Conservation (phyloP, 2,888 invertebrate species). For the Trichogramma evanescens region DNA sequence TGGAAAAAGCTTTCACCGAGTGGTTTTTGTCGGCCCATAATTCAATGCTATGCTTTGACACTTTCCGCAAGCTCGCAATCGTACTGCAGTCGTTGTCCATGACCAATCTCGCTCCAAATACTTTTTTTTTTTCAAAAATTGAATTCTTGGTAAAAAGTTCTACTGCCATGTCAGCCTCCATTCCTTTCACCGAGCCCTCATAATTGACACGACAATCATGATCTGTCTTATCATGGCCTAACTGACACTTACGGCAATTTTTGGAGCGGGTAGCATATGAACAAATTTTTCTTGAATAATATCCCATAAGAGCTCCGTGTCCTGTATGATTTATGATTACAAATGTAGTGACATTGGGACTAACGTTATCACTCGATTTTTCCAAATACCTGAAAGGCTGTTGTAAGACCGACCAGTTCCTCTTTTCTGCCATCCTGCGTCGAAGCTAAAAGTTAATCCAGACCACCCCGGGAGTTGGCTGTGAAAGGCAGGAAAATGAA, state of each 20-base stretch:
- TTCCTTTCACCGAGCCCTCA: conserved; percentile 23
- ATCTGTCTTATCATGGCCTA: conserved; percentile 8
- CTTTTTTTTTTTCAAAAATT: conserved; percentile 17
- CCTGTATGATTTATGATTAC: not conserved
- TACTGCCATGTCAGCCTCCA: conserved; percentile 25
- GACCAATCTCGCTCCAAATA: conserved; percentile 17
- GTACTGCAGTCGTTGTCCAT: conserved; percentile 23
- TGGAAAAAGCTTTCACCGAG: not conserved
- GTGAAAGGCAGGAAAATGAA: too few relatives aligned
- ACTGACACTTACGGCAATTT: conserved; percentile 8
- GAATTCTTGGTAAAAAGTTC: conserved; percentile 18
- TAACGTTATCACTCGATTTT: not conserved
- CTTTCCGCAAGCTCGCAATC: conserved; percentile 18
- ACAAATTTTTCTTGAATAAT: conserved; percentile 10
- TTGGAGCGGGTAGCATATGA: conserved; percentile 14
- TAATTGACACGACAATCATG: conserved; percentile 25
- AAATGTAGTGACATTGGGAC: not conserved
- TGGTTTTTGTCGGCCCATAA: not conserved
- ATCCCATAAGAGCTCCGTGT: conserved; percentile 5
- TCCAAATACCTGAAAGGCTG: conserved; percentile 13
- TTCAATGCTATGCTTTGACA: not conserved
- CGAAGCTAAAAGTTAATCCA: conserved; percentile 10
- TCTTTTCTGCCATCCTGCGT: conserved; percentile 17
- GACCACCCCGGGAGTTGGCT: too few relatives aligned
- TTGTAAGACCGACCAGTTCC: conserved; percentile 14